phyloP scores from a whole-genome alignment of 2,113 vertebrate species.

The Anguilla japonica region DNA sequence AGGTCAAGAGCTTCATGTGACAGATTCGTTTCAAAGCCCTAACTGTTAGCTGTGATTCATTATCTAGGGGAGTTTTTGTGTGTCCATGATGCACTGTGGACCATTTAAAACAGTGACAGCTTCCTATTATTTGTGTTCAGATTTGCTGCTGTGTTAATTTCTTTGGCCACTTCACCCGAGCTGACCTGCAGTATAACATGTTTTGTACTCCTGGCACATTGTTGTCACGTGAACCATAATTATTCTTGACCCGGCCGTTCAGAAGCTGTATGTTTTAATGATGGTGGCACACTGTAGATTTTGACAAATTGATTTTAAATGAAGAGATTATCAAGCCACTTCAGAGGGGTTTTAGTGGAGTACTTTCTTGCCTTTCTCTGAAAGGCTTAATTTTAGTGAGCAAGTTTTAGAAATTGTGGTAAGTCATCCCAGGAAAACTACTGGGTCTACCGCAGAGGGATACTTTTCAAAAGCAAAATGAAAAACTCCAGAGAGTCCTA shows the following conservation, averaged over 20 bases:
- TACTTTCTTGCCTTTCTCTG: slow-evolving; percentile 44
- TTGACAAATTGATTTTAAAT: slow-evolving; percentile 41
- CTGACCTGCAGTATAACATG: slow-evolving; percentile 41
- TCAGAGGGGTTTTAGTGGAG: slow-evolving; percentile 52
- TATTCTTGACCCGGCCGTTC: slow-evolving; percentile 50
- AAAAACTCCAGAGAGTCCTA: slow-evolving; percentile 24
- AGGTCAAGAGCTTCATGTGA: background rate
- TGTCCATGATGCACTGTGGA: background rate
- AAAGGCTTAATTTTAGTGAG: slow-evolving; percentile 47
- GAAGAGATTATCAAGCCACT: slow-evolving; percentile 44
- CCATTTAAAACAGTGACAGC: background rate
- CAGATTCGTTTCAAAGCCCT: background rate
- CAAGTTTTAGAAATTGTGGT: slow-evolving; percentile 56
- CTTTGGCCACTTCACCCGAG: slow-evolving; percentile 38
- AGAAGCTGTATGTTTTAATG: slow-evolving; percentile 44
- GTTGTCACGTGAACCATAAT: slow-evolving; percentile 57
- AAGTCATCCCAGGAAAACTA: slow-evolving; percentile 61
- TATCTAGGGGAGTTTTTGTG: background rate
- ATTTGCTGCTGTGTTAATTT: slow-evolving; percentile 21
- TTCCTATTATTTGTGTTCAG: background rate
- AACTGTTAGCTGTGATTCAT: background rate
- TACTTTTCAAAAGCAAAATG: slow-evolving; percentile 41
- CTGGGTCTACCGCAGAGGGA: slow-evolving; percentile 51
- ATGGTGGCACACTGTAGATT: slow-evolving; percentile 52
- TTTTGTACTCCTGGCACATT: slow-evolving; percentile 42